Conservation (phyloP, 2,888 invertebrate genomes). For the Netelia melanura region DNA sequence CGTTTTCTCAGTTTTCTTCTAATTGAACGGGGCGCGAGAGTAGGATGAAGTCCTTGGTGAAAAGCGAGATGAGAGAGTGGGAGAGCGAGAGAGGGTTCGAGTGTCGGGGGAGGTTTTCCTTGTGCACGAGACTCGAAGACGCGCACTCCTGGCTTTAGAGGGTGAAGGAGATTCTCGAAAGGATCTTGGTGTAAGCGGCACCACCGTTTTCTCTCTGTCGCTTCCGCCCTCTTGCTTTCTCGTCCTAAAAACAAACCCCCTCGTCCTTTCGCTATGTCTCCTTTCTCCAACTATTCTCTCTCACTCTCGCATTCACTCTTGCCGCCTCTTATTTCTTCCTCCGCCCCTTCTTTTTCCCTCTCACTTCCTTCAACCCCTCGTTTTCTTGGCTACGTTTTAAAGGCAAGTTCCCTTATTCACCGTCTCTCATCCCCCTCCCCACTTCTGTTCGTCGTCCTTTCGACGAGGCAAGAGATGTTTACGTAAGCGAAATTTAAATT, state of each 20-base stretch:
- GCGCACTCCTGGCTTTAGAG: slow-evolving; percentile 26
- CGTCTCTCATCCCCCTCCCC: slow-evolving; percentile 26
- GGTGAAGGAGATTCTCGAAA: slow-evolving; percentile 69
- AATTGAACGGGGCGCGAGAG: slow-evolving; percentile 74
- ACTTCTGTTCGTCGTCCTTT: slow-evolving; percentile 23
- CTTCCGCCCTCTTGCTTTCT: slow-evolving; percentile 53
- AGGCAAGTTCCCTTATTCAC: neutral
- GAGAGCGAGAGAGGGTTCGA: neutral
- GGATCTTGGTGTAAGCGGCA: slow-evolving; percentile 65
- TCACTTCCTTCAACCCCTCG: neutral
- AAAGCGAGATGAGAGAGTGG: slow-evolving; percentile 42
- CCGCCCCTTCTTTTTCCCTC: slow-evolving; percentile 22
- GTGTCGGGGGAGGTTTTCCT: slow-evolving; percentile 19
- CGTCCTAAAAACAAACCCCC: slow-evolving; percentile 19
- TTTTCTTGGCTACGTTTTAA: slow-evolving; percentile 1
- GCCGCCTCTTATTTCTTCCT: slow-evolving; percentile 47
- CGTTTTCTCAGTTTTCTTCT: slow-evolving; percentile 73
- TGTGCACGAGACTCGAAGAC: slow-evolving; percentile 47
- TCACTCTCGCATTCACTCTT: slow-evolving; percentile 71
- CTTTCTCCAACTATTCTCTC: neutral
- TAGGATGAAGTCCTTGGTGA: slow-evolving; percentile 59
- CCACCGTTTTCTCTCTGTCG: slow-evolving; percentile 73
- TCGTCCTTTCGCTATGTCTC: neutral
- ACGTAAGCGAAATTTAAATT: slow-evolving; percentile 68
- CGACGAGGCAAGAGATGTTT: slow-evolving; percentile 60